Evolutionary conservation across 2,888 invertebrate genomes (phyloP).

Genomic region (Andricus quercusramuli): DNA sequence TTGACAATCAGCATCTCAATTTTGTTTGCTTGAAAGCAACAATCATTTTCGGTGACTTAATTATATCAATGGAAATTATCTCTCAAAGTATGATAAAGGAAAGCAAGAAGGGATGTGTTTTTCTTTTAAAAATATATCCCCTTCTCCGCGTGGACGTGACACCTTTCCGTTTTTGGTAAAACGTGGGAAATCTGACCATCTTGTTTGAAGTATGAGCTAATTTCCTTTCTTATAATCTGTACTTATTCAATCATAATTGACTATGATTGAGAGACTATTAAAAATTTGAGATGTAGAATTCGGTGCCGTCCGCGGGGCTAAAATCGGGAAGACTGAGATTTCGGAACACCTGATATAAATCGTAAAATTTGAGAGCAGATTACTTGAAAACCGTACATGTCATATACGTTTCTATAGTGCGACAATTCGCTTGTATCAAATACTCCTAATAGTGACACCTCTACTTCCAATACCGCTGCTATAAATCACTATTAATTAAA

Average conservation of each 20-base stretch:
- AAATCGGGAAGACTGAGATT: neutral
- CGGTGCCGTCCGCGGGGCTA: conserved; percentile 3
- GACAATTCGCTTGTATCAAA: conserved; percentile 10
- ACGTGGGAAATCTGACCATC: neutral
- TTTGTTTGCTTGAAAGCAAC: neutral
- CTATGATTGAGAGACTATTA: neutral
- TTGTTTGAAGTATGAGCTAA: neutral
- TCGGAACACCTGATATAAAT: neutral
- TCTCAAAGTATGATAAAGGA: neutral
- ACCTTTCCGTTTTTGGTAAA: neutral
- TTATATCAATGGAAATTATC: neutral
- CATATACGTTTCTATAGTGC: neutral
- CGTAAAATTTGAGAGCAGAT: conserved; percentile 15
- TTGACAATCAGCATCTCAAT: neutral
- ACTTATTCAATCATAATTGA: neutral
- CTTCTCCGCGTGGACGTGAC: neutral
- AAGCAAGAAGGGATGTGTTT: neutral
- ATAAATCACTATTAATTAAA: neutral
- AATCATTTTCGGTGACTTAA: neutral
- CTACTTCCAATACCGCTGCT: neutral
- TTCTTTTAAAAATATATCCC: neutral
- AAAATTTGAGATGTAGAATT: conserved; percentile 9
- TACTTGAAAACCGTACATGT: conserved; percentile 6
- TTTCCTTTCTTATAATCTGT: neutral
- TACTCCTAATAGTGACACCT: conserved; percentile 15